phyloP scores from a whole-genome alignment of 2,113 vertebrate species.

The Corythoichthys haematopterus region DNA sequence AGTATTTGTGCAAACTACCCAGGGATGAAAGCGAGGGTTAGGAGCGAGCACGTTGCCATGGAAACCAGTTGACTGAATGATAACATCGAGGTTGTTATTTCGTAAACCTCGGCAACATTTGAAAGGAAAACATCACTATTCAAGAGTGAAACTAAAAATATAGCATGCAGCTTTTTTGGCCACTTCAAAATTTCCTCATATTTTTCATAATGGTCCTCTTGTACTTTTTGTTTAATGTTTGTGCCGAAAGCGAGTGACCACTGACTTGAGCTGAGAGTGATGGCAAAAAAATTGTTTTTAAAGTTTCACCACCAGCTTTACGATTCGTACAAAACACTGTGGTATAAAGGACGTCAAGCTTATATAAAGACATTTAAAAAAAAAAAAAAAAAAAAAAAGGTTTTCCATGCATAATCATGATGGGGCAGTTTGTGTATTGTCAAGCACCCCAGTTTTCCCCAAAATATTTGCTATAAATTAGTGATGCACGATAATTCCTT shows the following conservation, averaged over 20 bases:
- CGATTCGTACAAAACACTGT: no score
- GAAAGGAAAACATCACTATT: not conserved
- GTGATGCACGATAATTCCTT: no score
- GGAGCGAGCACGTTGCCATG: conserved; percentile 21
- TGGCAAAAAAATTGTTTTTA: no score
- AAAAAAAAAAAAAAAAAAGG: no score
- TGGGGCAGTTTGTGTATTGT: no score
- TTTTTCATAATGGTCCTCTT: not conserved
- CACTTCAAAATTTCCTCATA: not conserved
- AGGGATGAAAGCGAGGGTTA: conserved; percentile 15
- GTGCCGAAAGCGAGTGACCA: not conserved
- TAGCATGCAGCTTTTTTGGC: not conserved
- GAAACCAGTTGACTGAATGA: conserved; percentile 29
- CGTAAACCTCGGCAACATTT: conserved; percentile 18
- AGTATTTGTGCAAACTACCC: conserved; percentile 7
- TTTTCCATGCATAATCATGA: no score
- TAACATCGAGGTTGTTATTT: conserved; percentile 2
- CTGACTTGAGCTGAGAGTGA: no score
- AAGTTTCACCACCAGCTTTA: no score
- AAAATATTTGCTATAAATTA: no score
- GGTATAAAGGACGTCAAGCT: no score
- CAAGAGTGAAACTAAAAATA: not conserved
- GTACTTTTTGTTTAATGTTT: not conserved
- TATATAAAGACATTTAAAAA: no score
- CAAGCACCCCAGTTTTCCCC: no score